A percentile compares a stretch with the other conserved stretches of the same genome.
These are phyloP conservation scores for Leucoraja erinaceus DNA, from an alignment of 2,113 vertebrate species.

Conservation along the genomic window DNA sequence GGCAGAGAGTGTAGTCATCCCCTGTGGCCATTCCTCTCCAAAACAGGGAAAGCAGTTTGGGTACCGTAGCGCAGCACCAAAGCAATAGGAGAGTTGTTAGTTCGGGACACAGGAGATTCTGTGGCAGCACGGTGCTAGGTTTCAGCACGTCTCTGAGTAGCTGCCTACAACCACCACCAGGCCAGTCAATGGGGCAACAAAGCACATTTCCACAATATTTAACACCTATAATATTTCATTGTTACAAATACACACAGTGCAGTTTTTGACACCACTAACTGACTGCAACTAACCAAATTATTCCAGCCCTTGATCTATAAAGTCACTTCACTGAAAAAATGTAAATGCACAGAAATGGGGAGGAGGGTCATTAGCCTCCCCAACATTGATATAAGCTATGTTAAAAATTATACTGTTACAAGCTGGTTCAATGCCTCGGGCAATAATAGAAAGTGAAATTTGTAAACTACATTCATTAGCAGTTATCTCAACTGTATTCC, in stretches of 20 bases:
- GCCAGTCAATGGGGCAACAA: neutral
- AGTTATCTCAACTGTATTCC: neutral
- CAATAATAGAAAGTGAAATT: neutral
- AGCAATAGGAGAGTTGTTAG: too few species aligned
- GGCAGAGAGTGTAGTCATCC: too few species aligned
- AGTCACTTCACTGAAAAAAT: neutral
- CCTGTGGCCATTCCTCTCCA: too few species aligned
- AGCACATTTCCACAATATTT: neutral
- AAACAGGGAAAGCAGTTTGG: too few species aligned
- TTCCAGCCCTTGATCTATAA: neutral
- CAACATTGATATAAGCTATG: neutral
- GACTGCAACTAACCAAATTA: neutral
- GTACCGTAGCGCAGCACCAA: too few species aligned
- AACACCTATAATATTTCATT: neutral
- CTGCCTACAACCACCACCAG: neutral
- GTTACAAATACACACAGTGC: neutral
- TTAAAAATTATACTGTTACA: neutral
- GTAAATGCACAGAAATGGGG: neutral
- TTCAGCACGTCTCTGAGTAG: too few species aligned
- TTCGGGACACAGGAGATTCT: too few species aligned
- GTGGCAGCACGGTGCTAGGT: too few species aligned
- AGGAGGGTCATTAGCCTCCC: neutral
- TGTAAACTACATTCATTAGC: neutral
- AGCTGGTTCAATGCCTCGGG: too few species aligned
- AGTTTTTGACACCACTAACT: neutral